These are phyloP conservation scores for Thalassophryne amazonica DNA, from an alignment of 2,797 vertebrate species.

Conservation along the genomic window DNA sequence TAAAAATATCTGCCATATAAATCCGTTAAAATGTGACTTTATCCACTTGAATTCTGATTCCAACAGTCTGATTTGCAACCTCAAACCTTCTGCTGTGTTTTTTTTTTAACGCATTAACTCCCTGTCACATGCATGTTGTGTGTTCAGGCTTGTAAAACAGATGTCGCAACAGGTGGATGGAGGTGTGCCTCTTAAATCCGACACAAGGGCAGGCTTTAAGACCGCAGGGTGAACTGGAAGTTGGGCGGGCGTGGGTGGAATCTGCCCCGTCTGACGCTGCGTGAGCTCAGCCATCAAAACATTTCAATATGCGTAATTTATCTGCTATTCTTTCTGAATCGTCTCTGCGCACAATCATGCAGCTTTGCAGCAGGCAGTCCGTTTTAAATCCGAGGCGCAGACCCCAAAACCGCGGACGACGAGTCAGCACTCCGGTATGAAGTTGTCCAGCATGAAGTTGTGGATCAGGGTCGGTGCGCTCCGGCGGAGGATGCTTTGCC, in stretches of 20 bases:
- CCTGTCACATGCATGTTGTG: too few species aligned
- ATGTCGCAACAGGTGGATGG: constrained; percentile 16
- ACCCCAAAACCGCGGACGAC: constrained; percentile 12
- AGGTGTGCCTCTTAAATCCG: background rate
- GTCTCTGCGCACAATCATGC: background rate
- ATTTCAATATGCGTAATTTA: background rate
- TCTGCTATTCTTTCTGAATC: background rate
- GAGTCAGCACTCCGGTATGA: background rate
- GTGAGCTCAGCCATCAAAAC: background rate
- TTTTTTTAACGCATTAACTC: too few species aligned
- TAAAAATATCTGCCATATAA: too few species aligned
- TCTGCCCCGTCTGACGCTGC: constrained; percentile 14
- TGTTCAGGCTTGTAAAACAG: background rate
- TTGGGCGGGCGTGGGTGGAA: constrained; percentile 18
- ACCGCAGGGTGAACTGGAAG: constrained; percentile 45
- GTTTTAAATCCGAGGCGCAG: background rate
- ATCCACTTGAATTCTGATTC: too few species aligned
- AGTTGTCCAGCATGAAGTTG: constrained; percentile 72
- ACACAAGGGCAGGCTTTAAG: constrained; percentile 61
- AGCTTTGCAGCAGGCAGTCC: background rate
- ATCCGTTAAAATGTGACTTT: too few species aligned
- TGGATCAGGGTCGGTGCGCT: constrained; percentile 65
- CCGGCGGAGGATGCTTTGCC: constrained; percentile 73
- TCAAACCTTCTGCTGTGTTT: too few species aligned
- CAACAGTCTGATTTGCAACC: too few species aligned